phyloP scores from a whole-genome alignment of 53 echinoderm and acorn worm species.

The Paelopatides confundens region DNA sequence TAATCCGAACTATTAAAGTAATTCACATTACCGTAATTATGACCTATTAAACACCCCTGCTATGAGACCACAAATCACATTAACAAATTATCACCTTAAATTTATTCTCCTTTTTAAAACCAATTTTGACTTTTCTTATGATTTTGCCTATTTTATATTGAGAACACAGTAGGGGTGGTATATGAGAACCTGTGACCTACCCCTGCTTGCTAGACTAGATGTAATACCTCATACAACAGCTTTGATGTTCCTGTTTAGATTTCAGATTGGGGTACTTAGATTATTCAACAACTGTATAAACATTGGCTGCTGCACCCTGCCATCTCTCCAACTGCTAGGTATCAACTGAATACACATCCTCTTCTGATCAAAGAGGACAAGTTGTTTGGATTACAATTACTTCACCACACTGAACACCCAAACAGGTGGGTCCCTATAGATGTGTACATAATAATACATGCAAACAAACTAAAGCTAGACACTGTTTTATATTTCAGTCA shows the following conservation, averaged over 20 bases:
- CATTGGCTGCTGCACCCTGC: conserved; percentile 22
- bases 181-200: conserved; percentile 12
- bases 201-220: not conserved
- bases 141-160: not conserved
- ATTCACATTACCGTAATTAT: no score
- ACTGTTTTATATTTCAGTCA: no score
- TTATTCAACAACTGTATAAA: conserved; percentile 36
- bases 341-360: not conserved
- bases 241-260: not conserved
- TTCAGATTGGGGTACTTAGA: conserved; percentile 31
- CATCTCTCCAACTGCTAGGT: not conserved
- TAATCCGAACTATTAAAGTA: no score
- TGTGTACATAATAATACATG: conserved; percentile 5
- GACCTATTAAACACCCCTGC: no score
- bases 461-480: conserved; percentile 46
- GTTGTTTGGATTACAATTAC: conserved; percentile 24
- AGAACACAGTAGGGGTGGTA: not conserved
- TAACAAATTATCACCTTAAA: not conserved
- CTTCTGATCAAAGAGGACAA: conserved; percentile 15
- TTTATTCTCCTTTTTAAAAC: not conserved
- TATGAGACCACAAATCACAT: not conserved
- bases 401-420: conserved; percentile 18
- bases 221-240: not conserved
- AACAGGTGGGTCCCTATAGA: not conserved
- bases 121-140: not conserved